phyloP scores from a whole-genome alignment of 2,797 vertebrate genomes.

The Acanthornis magna region DNA sequence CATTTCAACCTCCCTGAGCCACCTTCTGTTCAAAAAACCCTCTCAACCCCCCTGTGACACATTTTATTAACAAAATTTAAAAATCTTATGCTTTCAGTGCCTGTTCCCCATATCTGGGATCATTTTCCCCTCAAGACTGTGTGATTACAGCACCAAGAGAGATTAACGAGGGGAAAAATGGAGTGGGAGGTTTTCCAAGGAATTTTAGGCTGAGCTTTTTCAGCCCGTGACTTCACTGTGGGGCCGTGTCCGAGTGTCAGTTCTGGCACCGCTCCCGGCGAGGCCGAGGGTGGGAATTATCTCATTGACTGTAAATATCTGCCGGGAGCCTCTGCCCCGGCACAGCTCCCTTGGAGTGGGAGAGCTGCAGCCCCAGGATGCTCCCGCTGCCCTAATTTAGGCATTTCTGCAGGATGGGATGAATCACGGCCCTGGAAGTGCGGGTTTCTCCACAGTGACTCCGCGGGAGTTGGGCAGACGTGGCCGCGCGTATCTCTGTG shows the following conservation, averaged over 20 bases:
- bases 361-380: neutral
- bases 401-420: neutral
- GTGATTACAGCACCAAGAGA: neutral
- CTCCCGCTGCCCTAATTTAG: slow-evolving; percentile 3
- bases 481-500: neutral
- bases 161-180: neutral
- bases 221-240: neutral
- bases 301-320: neutral
- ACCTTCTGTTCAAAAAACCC: neutral
- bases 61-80: neutral
- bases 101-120: neutral
- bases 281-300: neutral
- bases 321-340: neutral
- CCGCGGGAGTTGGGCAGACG: neutral
- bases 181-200: neutral
- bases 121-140: neutral
- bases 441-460: accelerated
- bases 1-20: neutral
- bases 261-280: neutral
- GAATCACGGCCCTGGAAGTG: neutral
- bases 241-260: neutral
- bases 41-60: accelerated
- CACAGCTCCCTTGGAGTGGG: neutral
- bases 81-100: neutral
- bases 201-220: neutral